Percentiles rank a stretch among this genome's conserved stretches.
phyloP scores from a whole-genome alignment of 2,113 vertebrate species.

The Bubo scandiacus region DNA sequence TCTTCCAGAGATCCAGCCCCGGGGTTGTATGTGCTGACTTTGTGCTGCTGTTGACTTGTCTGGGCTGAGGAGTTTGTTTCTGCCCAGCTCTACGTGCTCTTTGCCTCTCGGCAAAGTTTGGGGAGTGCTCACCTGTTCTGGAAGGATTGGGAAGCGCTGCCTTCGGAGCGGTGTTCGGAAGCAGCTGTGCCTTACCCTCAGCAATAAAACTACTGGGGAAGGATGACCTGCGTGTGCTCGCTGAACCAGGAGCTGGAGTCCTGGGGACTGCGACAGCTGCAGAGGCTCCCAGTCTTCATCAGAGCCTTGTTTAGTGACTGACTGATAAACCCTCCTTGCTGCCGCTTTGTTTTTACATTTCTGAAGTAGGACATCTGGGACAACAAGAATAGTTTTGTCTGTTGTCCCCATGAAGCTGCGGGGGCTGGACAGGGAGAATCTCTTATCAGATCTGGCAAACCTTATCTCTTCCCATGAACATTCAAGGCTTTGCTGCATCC shows the following conservation, averaged over 20 bases:
- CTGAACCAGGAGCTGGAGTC: not conserved
- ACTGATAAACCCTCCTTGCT: not conserved
- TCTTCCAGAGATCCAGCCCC: not conserved
- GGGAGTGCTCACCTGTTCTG: not conserved
- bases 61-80: not conserved
- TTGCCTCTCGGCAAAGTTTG: not conserved
- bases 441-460: not conserved
- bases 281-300: not conserved
- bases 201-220: not conserved
- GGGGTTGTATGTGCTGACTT: not conserved
- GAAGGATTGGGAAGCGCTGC: fast-evolving
- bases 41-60: not conserved
- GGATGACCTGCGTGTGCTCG: not conserved
- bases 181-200: fast-evolving
- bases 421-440: not conserved
- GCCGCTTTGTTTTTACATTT: not conserved
- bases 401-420: not conserved
- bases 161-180: fast-evolving
- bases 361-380: not conserved
- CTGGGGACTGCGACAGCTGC: not conserved
- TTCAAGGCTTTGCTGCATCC: not conserved
- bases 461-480: not conserved
- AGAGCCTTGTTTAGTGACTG: not conserved
- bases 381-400: not conserved
- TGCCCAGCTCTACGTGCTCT: not conserved